phyloP scores from a whole-genome alignment of 37 sponge, comb jelly and placozoan species.

The Geodia barretti region DNA sequence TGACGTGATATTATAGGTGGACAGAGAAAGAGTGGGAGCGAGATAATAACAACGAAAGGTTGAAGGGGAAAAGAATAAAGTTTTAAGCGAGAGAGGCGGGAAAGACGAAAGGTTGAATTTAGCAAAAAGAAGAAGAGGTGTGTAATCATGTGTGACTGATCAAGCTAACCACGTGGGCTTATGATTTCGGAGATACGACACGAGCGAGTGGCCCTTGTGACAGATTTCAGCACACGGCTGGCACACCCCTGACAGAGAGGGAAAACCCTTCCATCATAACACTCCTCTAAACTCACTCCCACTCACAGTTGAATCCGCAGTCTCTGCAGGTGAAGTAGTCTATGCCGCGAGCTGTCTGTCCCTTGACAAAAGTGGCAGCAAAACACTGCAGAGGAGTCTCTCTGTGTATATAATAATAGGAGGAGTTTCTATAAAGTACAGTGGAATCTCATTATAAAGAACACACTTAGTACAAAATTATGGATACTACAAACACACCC shows the following conservation, averaged over 20 bases:
- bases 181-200: conserved; percentile 50
- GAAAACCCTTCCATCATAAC: not conserved
- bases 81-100: too few relatives aligned
- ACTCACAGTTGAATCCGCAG: conserved; percentile 67
- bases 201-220: conserved; percentile 57
- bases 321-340: conserved; percentile 67
- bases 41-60: not conserved
- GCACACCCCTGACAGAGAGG: conserved; percentile 57
- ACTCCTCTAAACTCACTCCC: not conserved
- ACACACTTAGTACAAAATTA: not conserved
- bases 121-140: too few relatives aligned
- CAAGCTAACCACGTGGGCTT: conserved; percentile 64
- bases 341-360: conserved; percentile 21
- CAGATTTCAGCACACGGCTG: conserved; percentile 57
- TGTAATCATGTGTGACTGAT: too few relatives aligned
- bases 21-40: not conserved
- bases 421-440: not conserved
- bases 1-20: too few relatives aligned
- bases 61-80: too few relatives aligned
- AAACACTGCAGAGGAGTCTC: conserved; percentile 65
- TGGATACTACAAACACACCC: too few relatives aligned
- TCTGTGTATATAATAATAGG: conserved; percentile 5
- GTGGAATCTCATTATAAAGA: too few relatives aligned
- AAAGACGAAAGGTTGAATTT: too few relatives aligned
- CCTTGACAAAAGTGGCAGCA: conserved; percentile 52